phyloP scores from a whole-genome alignment of 2,888 invertebrate species.

The Microdon myrmicae region DNA sequence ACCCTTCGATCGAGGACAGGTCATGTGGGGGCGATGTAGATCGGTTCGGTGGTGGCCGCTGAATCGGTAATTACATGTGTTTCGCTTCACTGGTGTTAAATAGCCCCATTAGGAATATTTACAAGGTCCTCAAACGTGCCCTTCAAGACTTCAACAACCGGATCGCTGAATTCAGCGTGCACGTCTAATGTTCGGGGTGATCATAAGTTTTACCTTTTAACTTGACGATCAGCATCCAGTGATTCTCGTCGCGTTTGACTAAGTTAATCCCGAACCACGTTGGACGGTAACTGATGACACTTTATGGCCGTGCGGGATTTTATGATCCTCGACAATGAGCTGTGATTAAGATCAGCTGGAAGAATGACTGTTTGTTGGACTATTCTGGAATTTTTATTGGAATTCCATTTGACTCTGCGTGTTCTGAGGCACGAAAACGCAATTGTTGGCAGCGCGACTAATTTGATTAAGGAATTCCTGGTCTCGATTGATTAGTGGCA shows the following conservation, averaged over 20 bases:
- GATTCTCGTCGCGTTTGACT: conserved; percentile 13
- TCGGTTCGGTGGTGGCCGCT: neutral
- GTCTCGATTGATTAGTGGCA: conserved; percentile 39
- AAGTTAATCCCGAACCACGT: conserved; percentile 27
- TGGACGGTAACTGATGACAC: conserved; percentile 43
- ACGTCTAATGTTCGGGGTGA: conserved; percentile 38
- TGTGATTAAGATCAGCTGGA: neutral
- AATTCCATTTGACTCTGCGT: conserved; percentile 29
- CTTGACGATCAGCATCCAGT: neutral
- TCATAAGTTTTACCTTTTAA: conserved; percentile 35
- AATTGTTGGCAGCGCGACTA: conserved; percentile 22
- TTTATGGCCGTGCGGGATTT: conserved; percentile 41
- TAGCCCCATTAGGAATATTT: conserved; percentile 66
- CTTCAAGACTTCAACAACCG: conserved; percentile 40
- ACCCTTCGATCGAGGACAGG: too few species aligned
- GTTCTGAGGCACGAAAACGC: neutral
- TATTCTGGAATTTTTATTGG: conserved; percentile 30
- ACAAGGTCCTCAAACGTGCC: conserved; percentile 57
- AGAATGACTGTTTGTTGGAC: conserved; percentile 20
- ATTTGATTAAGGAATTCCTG: conserved; percentile 43
- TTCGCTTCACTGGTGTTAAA: conserved; percentile 65
- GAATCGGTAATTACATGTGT: conserved; percentile 54
- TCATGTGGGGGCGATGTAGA: too few species aligned
- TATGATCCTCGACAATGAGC: conserved; percentile 24
- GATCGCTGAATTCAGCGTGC: conserved; percentile 10